Base-by-base conservation (phyloP, 2,888 invertebrate genomes). In the Conistra vaccinii region DNA sequence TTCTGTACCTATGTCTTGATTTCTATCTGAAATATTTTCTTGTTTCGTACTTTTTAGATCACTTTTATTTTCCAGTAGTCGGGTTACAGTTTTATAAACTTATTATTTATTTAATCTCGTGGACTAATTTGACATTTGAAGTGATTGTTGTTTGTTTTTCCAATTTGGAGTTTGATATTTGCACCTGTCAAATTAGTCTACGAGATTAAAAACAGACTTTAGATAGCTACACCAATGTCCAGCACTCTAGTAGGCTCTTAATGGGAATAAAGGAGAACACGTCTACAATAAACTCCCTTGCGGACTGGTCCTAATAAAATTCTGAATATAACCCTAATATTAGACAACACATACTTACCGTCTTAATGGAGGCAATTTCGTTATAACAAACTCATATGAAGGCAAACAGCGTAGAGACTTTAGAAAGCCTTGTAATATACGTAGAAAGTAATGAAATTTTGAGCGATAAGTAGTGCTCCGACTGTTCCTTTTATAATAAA, bases 401-500 rank as follows among this genome's bases (percentile, higher is more conserved):
- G 69, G 69, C 84, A 83, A 83, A 81, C 80, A 81, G 32, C 61
- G 80, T 62, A 58, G 74, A 81, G 83, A 62, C 84, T 83, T 83
- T 83, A 81, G 81, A 81, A 81, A 83, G 80, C 84, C 81, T 79
- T 83, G 58, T 79, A 69, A 67, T 83, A 60, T 79, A 79, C 84
- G 62, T 83, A 79, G 81, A 83, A 81, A 83, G 84, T 81, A 83
- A 83, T 81, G 67, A 83, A 83, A 74, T 81, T 81, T 83, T 81
- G 74, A 79, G 62, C 65, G 29, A 74, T 74, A 74, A 66, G 69
- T 77, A 78, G 83, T 69, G 83, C 66, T 55, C 73, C n/a, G 66
- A 57, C 55, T 74, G 72, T 69, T 75, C 32, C 42, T 74, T 79
- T 67, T 68, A 65, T 57, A 60, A 48, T 60, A 63, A 65, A n/a